These are phyloP conservation scores for Cataglyphis rosenhaueri DNA, from an alignment of 2,888 invertebrate genomes.

Conservation along the genomic window DNA sequence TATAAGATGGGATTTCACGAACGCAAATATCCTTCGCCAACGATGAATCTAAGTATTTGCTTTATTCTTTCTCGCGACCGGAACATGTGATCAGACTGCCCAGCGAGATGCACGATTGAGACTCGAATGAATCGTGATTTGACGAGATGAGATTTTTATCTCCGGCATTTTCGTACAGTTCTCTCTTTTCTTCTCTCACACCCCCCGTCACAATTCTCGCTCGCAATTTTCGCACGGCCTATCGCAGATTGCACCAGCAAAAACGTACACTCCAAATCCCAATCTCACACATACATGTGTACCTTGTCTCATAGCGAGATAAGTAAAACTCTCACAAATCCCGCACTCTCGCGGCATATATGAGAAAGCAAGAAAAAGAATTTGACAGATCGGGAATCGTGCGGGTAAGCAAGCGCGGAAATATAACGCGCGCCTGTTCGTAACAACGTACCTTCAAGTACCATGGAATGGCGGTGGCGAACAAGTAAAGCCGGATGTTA, in stretches of 20 bases:
- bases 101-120: slow-evolving; percentile 4
- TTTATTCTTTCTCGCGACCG: slow-evolving; percentile 21
- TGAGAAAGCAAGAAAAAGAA: slow-evolving; percentile 20
- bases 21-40: slow-evolving; percentile 23
- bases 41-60: slow-evolving; percentile 10
- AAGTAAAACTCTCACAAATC: slow-evolving; percentile 44
- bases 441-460: slow-evolving; percentile 55
- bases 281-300: neutral
- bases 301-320: slow-evolving; percentile 7
- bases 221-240: slow-evolving; percentile 41
- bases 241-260: slow-evolving; percentile 37
- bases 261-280: slow-evolving; percentile 17
- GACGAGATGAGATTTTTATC: neutral
- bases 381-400: neutral
- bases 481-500: slow-evolving; percentile 62
- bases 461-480: slow-evolving; percentile 33
- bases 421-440: slow-evolving; percentile 51
- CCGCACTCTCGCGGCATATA: slow-evolving; percentile 29
- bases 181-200: neutral
- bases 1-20: slow-evolving; percentile 6
- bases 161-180: neutral
- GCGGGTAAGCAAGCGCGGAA: slow-evolving; percentile 45
- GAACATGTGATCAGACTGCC: slow-evolving; percentile 46
- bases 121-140: slow-evolving; percentile 1
- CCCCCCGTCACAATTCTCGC: slow-evolving; percentile 1